Conservation (phyloP, 1,140 invertebrate genomes). For the Tetragonula clypearis region DNA sequence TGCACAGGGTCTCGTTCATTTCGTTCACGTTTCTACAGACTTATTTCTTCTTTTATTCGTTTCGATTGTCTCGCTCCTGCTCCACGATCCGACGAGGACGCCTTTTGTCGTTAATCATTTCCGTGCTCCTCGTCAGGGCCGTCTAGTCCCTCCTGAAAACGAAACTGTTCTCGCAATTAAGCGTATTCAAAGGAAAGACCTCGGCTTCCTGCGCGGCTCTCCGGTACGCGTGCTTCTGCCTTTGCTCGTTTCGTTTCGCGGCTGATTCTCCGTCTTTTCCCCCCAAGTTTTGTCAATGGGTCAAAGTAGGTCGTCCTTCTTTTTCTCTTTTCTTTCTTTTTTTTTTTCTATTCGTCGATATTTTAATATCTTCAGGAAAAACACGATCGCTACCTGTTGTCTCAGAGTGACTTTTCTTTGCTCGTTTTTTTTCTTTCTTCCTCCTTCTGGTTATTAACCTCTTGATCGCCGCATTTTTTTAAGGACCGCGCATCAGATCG, state of each 20-base stretch:
- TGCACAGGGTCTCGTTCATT: constrained; percentile 41
- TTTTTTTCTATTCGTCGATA: neutral
- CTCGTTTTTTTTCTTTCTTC: neutral
- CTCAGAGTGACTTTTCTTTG: neutral
- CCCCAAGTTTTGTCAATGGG: neutral
- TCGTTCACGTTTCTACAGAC: constrained; percentile 52
- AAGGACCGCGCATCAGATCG: too few species aligned
- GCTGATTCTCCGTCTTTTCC: constrained; percentile 46
- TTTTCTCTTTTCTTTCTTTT: too few species aligned
- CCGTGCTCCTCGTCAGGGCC: constrained; percentile 62
- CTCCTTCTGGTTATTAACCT: too few species aligned
- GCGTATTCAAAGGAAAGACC: constrained; percentile 66
- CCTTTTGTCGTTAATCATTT: constrained; percentile 73
- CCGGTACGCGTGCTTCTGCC: constrained; percentile 61
- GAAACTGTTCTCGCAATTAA: constrained; percentile 72
- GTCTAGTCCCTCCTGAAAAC: constrained; percentile 53
- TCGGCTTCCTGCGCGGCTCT: constrained; percentile 41
- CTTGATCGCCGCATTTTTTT: too few species aligned
- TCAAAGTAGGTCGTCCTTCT: constrained; percentile 37
- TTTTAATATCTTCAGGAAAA: constrained; percentile 30
- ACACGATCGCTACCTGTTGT: neutral
- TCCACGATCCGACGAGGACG: constrained; percentile 39
- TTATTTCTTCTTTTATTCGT: constrained; percentile 46
- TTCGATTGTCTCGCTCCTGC: too few species aligned
- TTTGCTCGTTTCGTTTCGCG: constrained; percentile 59